Evolutionary conservation across 2,113 vertebrate genomes (phyloP), one percentile per base, ranked within the genome.

Genomic region (Nipponia nippon): DNA sequence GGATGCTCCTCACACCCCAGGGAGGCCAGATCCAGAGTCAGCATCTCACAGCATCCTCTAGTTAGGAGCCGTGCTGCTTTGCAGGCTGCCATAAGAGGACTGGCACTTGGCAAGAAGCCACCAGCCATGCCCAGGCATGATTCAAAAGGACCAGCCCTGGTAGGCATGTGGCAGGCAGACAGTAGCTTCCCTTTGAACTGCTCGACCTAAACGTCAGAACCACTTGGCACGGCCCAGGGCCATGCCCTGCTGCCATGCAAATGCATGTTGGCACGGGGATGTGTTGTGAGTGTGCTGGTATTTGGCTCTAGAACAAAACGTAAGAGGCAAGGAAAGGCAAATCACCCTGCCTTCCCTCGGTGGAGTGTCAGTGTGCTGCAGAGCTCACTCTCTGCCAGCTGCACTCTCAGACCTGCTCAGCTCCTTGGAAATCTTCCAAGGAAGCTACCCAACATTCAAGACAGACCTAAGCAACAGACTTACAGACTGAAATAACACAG

Each of bases 121-220:
- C 10, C 0, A 1, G 69, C 72, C 2, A 0, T 70, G 65, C 56
- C 36, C 23, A 1, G 4, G 44, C 1, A 15, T 61, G 50, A 10
- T 34, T 40, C 13, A 5, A 92, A 42, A 49, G 82, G 34, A 13
- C 4, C 87, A 53, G 49, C 69, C 58, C 10, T 2, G 17, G 13
- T 30, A 49, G 56, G 25, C 2, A 0, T 22, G 23, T 20, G 34
- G 17, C 46, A 44, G 15, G 11, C 62, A 77, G 67, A 15, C 17
- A 42, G 69, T 44, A 20, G 7, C 40, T 58, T 26, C 53, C 36
- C 34, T 73, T 50, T 18, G 78, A 56, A 18, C 40, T 17, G 40
- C 80, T 38, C 7, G 1, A 26, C 17, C 19, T 72, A 13, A 27
- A 34, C 1, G 0, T 16, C 92, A 82, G 58, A 52, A 38, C 21